A percentile compares a stretch with the other conserved stretches of the same genome.
Conservation (phyloP, 1,140 invertebrate genomes). For the Pogonomyrmex barbatus region DNA sequence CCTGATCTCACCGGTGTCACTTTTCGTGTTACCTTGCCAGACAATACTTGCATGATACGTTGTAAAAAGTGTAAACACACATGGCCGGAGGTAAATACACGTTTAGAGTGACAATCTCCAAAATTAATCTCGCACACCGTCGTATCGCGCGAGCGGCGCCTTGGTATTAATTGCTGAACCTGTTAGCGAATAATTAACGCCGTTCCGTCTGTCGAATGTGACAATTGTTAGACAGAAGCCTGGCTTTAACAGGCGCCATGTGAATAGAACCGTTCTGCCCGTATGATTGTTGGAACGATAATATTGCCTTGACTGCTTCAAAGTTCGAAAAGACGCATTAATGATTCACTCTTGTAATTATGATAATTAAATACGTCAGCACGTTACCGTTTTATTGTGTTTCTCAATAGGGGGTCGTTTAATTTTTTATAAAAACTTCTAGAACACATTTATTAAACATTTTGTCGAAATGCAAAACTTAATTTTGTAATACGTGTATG, state of each 20-base stretch:
- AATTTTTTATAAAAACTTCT: not conserved
- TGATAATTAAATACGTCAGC: conserved; percentile 16
- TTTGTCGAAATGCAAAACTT: not conserved
- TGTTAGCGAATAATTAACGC: conserved; percentile 17
- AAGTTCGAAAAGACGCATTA: not conserved
- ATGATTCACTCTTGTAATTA: conserved; percentile 24
- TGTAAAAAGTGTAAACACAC: conserved; percentile 72
- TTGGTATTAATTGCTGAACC: not conserved
- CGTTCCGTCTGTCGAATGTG: not conserved
- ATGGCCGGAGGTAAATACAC: conserved; percentile 54
- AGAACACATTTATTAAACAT: conserved; percentile 7
- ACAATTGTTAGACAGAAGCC: not conserved
- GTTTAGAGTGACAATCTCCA: conserved; percentile 12
- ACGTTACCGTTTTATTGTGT: not conserved
- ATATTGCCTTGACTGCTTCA: not conserved
- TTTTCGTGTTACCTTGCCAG: conserved; percentile 54
- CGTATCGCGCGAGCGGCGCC: not conserved
- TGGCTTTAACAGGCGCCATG: not conserved
- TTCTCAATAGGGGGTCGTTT: not conserved
- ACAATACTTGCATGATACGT: conserved; percentile 23
- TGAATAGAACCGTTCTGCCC: not conserved
- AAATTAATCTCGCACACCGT: not conserved
- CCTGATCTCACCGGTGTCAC: conserved; percentile 20
- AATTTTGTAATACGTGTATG: not conserved
- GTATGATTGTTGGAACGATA: not conserved